Base-by-base conservation (phyloP, 1,140 invertebrate species). In the Drosophila guanche region DNA sequence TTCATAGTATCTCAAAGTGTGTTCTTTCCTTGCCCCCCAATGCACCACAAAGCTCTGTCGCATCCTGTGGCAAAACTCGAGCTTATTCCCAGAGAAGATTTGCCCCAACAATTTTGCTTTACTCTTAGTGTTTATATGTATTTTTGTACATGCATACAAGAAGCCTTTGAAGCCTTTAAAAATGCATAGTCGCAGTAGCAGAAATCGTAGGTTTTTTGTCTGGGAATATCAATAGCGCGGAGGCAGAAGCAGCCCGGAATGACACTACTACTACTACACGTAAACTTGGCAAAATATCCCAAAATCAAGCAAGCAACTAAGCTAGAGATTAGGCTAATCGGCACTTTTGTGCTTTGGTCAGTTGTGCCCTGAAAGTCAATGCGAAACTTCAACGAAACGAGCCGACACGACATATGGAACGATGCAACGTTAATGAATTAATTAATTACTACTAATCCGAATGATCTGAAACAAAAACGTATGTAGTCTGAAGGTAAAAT, bases 261-360 rank as follows among this genome's bases (percentile, higher is more conserved):
- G 27, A 40, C 42, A 58, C 27, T 25, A 23, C 50, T 54, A 67
- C 61, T 55, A 27, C 25, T 27, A 5, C 16, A 20, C 16, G 16
- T 1, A 20, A 20, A 0, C 1, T 20, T 20, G 16, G 16, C 16
- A 20, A 20, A 20, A 20, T 20, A 55, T 25, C 65, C 43, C 23
- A 68, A 16, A 20, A 20, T 20, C 16, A 20, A 20, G 16, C 16
- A 20, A 20, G 16, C 23, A 52, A 43, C 22, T 48, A 58, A 62
- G 52, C 58, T 27, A 27, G 77, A 80, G 54, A 29, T 27, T 80
- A 81, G 63, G 67, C 50, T 29, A 61, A 56, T 66, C 40, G 40
- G 67, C 72, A 85, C 59, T 80, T 80, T 84, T 79, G 80, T 84
- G 79, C 66, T 37, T 22, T 54, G 4, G 10, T 53, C 8, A 20